Evolutionary conservation across 2,113 vertebrate genomes (phyloP).

Genomic region (Platycercus adscitus): DNA sequence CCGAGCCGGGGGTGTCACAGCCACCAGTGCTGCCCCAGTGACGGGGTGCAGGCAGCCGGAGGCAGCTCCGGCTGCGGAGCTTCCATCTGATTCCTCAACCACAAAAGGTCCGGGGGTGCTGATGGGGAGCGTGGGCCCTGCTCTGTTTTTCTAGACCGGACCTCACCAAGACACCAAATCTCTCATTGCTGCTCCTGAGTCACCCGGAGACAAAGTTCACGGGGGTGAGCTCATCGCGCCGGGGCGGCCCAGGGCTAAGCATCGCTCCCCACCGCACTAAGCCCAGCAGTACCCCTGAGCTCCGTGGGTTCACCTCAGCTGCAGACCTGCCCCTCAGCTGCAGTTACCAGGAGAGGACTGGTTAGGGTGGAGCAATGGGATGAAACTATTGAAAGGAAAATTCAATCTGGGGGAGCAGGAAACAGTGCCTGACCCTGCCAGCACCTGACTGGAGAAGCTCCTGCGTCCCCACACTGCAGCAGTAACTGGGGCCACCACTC

Average conservation of each 20-base stretch:
- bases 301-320: background rate
- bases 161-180: background rate
- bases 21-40: background rate
- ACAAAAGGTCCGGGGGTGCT: background rate
- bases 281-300: background rate
- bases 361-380: background rate
- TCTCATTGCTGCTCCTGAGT: background rate
- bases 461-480: background rate
- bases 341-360: background rate
- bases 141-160: background rate
- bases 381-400: background rate
- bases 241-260: background rate
- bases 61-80: background rate
- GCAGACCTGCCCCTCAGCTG: slow-evolving; percentile 24
- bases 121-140: background rate
- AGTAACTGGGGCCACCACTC: background rate
- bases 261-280: background rate
- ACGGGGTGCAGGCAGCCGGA: background rate
- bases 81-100: slow-evolving; percentile 6
- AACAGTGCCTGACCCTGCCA: background rate
- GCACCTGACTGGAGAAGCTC: background rate
- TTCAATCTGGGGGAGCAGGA: background rate
- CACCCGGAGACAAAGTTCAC: background rate
- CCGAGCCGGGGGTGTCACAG: background rate
- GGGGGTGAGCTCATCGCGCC: background rate